phyloP scores from a whole-genome alignment of 2,113 vertebrate species.

The Strix uralensis region DNA sequence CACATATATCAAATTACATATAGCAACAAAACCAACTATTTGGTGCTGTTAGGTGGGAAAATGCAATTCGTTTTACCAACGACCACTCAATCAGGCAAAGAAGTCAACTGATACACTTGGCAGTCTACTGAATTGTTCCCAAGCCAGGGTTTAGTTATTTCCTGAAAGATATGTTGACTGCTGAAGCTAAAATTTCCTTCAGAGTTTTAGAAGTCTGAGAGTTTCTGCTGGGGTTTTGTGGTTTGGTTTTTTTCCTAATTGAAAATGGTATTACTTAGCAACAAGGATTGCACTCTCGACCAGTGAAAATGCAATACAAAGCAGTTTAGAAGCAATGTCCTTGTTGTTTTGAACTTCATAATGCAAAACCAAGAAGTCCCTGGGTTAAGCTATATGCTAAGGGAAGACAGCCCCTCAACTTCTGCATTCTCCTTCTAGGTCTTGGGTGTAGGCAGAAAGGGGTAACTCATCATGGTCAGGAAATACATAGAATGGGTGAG shows the following conservation, averaged over 20 bases:
- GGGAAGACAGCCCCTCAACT: neutral
- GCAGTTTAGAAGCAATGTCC: neutral
- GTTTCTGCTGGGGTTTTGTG: neutral
- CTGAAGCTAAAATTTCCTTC: constrained; percentile 1
- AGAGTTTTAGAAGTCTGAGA: neutral
- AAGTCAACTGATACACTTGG: neutral
- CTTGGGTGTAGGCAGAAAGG: neutral
- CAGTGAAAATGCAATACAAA: neutral
- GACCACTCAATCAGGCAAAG: neutral
- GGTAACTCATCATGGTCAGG: neutral
- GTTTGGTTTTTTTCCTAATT: neutral
- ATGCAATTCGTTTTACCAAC: neutral
- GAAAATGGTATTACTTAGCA: constrained; percentile 12
- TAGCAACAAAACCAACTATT: neutral
- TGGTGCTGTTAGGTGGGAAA: neutral
- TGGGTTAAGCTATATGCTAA: neutral
- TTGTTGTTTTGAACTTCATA: neutral
- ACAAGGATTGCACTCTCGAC: neutral
- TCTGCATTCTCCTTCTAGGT: neutral
- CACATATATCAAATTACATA: neutral
- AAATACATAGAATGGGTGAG: neutral
- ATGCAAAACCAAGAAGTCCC: neutral
- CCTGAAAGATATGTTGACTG: neutral
- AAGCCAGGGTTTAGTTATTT: constrained; percentile 6
- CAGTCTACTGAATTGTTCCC: neutral